Conservation (phyloP, 2,797 vertebrate species). For the Emydoidea blandingii region DNA sequence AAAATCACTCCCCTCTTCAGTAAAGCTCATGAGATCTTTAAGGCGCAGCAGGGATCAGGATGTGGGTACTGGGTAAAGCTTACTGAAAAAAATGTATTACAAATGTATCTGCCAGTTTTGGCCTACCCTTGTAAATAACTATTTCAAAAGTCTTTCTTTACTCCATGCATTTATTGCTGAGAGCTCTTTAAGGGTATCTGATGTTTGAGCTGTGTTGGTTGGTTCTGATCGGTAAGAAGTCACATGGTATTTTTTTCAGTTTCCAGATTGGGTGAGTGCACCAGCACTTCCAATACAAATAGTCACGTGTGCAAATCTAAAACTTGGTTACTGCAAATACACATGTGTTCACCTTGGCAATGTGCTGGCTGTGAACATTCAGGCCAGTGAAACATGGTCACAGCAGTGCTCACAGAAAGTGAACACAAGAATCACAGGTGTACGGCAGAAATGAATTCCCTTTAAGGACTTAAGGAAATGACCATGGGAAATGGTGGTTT, state of each 20-base stretch:
- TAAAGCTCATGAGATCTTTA: background rate
- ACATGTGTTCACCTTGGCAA: background rate
- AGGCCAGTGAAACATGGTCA: background rate
- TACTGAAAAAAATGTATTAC: background rate
- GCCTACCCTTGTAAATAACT: background rate
- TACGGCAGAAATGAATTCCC: background rate
- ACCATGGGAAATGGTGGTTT: background rate
- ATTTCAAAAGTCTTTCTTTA: background rate
- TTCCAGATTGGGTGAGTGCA: background rate
- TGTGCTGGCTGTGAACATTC: background rate
- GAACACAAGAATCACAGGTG: background rate
- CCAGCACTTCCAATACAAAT: background rate
- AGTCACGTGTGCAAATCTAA: background rate
- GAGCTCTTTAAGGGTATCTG: background rate
- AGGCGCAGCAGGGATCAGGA: background rate
- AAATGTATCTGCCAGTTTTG: background rate
- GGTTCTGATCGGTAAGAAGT: background rate
- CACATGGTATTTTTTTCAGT: background rate
- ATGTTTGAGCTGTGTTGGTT: background rate
- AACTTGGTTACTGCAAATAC: background rate
- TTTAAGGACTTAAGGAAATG: background rate
- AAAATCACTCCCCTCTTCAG: background rate
- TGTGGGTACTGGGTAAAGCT: background rate
- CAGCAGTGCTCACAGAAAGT: background rate
- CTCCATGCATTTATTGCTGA: background rate